A percentile compares a stretch with the other conserved stretches of the same genome.
These are phyloP conservation scores for Neotoma lepida DNA, from an alignment of 2,113 vertebrate genomes.

Conservation along the genomic window DNA sequence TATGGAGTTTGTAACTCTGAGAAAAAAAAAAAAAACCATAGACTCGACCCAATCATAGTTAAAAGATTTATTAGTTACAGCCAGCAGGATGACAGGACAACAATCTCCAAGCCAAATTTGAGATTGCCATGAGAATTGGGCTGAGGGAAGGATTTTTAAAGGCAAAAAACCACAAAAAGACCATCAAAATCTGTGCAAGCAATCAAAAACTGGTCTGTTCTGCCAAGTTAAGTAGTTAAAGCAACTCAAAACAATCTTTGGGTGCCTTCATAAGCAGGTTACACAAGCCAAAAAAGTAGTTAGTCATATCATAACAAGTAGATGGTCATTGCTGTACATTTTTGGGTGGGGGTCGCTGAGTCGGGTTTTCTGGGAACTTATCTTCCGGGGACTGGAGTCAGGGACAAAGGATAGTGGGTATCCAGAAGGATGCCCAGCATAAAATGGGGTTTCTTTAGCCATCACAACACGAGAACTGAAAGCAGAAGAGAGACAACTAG, in stretches of 20 bases:
- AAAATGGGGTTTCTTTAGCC: background rate
- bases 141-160: too few relatives aligned
- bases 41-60: too few relatives aligned
- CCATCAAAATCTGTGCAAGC: background rate
- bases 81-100: background rate
- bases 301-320: background rate
- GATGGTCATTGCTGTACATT: background rate
- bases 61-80: background rate
- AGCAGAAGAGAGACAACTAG: background rate
- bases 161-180: background rate
- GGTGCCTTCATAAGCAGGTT: background rate
- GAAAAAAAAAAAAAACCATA: background rate
- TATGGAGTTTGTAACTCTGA: background rate
- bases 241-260: background rate
- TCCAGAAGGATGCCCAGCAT: background rate
- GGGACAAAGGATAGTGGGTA: background rate
- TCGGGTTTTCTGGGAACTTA: background rate
- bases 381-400: background rate
- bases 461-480: background rate
- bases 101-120: background rate
- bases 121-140: background rate
- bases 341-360: background rate
- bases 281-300: background rate
- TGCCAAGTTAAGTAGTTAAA: too few relatives aligned
- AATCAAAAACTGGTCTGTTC: background rate